Conservation (phyloP, 2,113 vertebrate genomes). For the Hymenochirus boettgeri region DNA sequence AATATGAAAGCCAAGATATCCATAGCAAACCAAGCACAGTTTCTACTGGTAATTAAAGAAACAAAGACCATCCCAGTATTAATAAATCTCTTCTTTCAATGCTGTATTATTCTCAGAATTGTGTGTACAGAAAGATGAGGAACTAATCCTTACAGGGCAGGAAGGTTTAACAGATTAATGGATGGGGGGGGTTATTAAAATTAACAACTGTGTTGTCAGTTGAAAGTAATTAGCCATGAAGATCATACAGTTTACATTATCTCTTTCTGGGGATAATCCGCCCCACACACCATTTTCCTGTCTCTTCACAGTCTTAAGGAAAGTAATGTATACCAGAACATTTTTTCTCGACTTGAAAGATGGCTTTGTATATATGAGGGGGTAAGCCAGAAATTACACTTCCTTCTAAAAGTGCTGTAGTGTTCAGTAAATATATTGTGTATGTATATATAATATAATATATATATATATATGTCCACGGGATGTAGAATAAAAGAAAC, state of each 20-base stretch:
- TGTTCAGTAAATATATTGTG: slow-evolving; percentile 6
- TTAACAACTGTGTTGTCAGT: neutral
- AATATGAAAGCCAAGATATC: too few relatives aligned
- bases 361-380: neutral
- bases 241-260: slow-evolving; percentile 9
- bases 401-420: neutral
- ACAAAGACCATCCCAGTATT: neutral
- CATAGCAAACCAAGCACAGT: too few relatives aligned
- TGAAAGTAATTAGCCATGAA: neutral
- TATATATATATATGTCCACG: neutral
- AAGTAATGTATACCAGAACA: neutral
- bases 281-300: neutral
- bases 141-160: neutral
- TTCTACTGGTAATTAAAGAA: too few relatives aligned
- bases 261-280: neutral
- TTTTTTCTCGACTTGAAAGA: slow-evolving; percentile 11
- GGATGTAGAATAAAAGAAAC: neutral
- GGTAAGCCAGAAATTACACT: neutral
- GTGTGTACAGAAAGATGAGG: neutral
- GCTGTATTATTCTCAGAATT: neutral
- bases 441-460: neutral
- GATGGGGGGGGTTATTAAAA: neutral
- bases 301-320: neutral
- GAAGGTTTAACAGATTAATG: neutral
- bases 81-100: neutral